Evolutionary conservation across 1,140 invertebrate species (phyloP), one percentile per base, ranked within the genome.

Genomic region (Branchinecta lynchi): DNA sequence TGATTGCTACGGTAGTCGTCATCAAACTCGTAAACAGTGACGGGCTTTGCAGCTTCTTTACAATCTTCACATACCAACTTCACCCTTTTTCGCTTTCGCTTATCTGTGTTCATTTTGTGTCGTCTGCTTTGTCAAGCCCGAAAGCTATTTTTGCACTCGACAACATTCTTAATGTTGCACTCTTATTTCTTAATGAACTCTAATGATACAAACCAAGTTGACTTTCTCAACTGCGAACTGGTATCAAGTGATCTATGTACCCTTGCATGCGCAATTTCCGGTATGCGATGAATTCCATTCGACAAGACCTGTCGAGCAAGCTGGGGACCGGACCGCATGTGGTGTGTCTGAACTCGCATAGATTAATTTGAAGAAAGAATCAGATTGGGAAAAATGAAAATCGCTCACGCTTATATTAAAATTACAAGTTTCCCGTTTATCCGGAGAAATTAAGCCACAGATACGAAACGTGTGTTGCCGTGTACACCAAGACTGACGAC

Each of bases 291-390:
- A 51, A 51, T 51, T 51, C 9, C 46, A 51, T n/a, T n/a, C n/a
- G 46, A 51, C 46, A 51, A 51, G n/a, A 51, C 46, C 46, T 51
- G 46, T 51, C 46, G n/a, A 51, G n/a, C n/a, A 51, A 51, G 46
- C n/a, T 51, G 46, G n/a, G 9, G n/a, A 51, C 46, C 46, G n/a
- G 9, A 51, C 46, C n/a, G 46, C 46, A 51, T 9, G 9, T 51
- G 46, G 46, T 51, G 46, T 51, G 46, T 51, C 9, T 51, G 9
- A 51, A 51, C 46, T 51, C 46, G n/a, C 46, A 51, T 51, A 51
- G 46, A 51, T n/a, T 51, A 51, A 51, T 51, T 51, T 51, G 46
- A 51, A 51, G 46, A 51, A 51, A 51, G 46, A 51, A 51, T 51
- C n/a, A 51, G 46, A 51, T 51, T 51, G 46, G n/a, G n/a, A 51